Evolutionary conservation across 2,797 vertebrate genomes (phyloP), one percentile per base, ranked within the genome.

Genomic region (Hydrocynus forskahlii): DNA sequence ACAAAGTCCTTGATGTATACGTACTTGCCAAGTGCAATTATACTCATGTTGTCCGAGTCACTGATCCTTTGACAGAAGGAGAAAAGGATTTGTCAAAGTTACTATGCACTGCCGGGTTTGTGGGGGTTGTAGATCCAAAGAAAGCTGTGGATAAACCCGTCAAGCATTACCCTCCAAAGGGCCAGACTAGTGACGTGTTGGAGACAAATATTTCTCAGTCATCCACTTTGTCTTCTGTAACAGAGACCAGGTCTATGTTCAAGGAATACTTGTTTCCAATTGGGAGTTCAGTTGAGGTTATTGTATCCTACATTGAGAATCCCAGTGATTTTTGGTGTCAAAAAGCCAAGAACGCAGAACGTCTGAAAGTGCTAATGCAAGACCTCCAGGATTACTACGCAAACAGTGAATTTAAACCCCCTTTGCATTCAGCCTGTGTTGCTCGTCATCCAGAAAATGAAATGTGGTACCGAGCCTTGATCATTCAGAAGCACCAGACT

Each of bases 241-340:
- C n/a, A 16, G 86, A 91, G 57, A 81, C 74, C 79, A 81, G 29
- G 76, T 70, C 69, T 60, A 72, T 81, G 40, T 95, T 93, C 83
- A 92, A 93, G 88, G 93, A 91, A 64, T 91, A 94, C 0, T 88
- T 96, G 80, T 95, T 96, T 93, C 87, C 94, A 66, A 95, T 97
- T 7, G 97, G 97, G 82, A 97, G 92, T 87, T 92, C 95, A 10
- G 86, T 98, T 50, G 92, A 96, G 70, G 96, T 98, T 45, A 83
- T n/a, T 5, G 95, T 99, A 73, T 96, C 95, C 0, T 92, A 88
- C 72, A 86, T 95, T 19, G 91, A 96, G 87, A 96, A 87, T 85
- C 97, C 97, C 79, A 92, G 96, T 84, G 89, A 94, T 84, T 99
- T 99, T 88, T 99, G 98, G 96, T 99, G 98, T 82, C 97, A 97